phyloP scores from a whole-genome alignment of 2,113 vertebrate species.

The Chloebia gouldiae region DNA sequence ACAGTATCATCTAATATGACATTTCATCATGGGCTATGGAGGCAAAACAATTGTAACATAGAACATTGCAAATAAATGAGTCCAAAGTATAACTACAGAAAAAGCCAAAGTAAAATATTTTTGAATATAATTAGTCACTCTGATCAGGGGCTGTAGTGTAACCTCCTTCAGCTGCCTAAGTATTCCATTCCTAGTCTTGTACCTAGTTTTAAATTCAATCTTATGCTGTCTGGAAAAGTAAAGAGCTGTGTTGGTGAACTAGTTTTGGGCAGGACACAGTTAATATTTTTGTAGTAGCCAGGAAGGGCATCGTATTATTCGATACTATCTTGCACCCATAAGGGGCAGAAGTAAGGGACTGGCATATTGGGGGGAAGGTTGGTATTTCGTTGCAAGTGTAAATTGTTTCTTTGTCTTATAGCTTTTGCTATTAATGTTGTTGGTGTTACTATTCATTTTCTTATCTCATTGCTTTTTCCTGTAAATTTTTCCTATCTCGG shows the following conservation, averaged over 20 bases:
- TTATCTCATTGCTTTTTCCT: background rate
- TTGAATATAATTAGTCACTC: background rate
- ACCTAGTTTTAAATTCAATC: background rate
- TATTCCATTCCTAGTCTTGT: background rate
- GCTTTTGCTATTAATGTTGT: background rate
- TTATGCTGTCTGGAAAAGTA: background rate
- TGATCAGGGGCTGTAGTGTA: background rate
- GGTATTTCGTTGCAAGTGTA: accelerated
- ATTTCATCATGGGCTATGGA: conserved; percentile 31
- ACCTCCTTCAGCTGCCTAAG: background rate
- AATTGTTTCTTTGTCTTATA: background rate
- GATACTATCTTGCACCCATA: background rate
- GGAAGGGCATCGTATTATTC: accelerated
- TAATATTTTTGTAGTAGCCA: background rate
- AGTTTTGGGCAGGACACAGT: background rate
- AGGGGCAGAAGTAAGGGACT: background rate
- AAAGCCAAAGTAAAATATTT: background rate
- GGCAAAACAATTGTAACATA: background rate
- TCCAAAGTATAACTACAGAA: background rate
- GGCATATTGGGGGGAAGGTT: accelerated
- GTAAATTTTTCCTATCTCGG: background rate
- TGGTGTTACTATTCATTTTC: background rate
- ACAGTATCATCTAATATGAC: background rate
- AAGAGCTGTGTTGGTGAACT: background rate
- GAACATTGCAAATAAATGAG: conserved; percentile 18